Conservation (phyloP, 2,113 vertebrate species). For the Saccopteryx bilineata region DNA sequence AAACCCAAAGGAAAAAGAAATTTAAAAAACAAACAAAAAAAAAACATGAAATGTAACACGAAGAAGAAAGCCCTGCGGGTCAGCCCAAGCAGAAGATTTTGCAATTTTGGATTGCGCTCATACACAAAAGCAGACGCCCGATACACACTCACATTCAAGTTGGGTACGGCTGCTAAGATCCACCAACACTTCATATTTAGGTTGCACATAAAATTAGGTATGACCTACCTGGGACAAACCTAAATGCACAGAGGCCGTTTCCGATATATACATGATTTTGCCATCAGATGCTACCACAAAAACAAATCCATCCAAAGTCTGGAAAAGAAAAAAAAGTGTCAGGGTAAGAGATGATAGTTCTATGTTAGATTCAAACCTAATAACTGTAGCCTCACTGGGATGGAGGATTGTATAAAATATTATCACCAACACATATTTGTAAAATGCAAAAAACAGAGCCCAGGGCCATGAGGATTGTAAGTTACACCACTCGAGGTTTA, state of each 20-base stretch:
- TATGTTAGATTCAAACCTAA: neutral
- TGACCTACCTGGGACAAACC: slow-evolving; percentile 95
- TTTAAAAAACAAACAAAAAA: neutral
- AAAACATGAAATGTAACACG: slow-evolving; percentile 72
- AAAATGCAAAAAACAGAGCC: neutral
- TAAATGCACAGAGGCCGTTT: slow-evolving; percentile 97
- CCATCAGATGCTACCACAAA: slow-evolving; percentile 97
- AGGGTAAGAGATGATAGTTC: slow-evolving; percentile 19
- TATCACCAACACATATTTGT: neutral
- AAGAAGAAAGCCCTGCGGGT: slow-evolving; percentile 55
- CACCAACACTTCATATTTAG: neutral
- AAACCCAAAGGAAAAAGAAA: slow-evolving; percentile 79
- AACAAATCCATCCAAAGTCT: slow-evolving; percentile 98
- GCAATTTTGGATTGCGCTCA: neutral
- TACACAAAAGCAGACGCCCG: neutral
- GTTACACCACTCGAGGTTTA: neutral
- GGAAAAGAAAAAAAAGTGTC: slow-evolving; percentile 75
- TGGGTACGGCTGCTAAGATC: neutral
- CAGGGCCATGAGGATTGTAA: neutral
- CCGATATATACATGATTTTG: slow-evolving; percentile 99
- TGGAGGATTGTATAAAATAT: neutral
- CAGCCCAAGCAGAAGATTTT: neutral
- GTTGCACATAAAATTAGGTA: neutral
- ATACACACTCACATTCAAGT: neutral
- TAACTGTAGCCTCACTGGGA: neutral